Evolutionary conservation across 1,140 invertebrate genomes (phyloP), one percentile per base, ranked within the genome.

Genomic region (Drosophila yakuba): DNA sequence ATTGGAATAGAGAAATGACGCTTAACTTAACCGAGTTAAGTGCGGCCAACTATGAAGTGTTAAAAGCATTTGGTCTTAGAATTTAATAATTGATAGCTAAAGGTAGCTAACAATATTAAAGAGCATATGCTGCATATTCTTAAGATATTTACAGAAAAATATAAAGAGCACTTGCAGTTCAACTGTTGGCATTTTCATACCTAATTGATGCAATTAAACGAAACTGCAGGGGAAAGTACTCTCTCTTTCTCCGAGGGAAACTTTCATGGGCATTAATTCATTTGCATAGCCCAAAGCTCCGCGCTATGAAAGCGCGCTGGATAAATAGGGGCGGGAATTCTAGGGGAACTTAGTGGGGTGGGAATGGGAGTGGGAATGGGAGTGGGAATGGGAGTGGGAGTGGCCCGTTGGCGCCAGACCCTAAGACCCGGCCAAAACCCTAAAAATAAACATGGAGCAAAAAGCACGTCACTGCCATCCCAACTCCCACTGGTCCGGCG

Each of bases 371-470:
- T n/a, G n/a, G n/a, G n/a, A n/a, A n/a, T 20, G 12, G 6, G 2
- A 20, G 36, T 0, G 8, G 36, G 1, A 38, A 8, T 11, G 11
- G n/a, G 66, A 2, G 10, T 25, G 52, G 59, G 50, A 50, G 54
- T 55, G 59, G 62, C 48, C 54, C 57, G 60, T 17, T 78, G 80
- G 69, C 75, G 74, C 63, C 74, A 81, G 51, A 50, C 25, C 55
- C 56, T 55, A 62, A 73, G 48, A 52, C 71, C 64, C 44, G 41
- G 50, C 55, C 51, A 78, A 79, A 66, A 74, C 67, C 63, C 73
- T 80, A 85, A 77, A 86, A 85, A 81, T 80, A 85, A 85, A 66
- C 78, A 62, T 23, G 45, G 39, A 58, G 43, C 52, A 17, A 36
- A 58, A 51, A 62, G 76, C 69, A 79, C 77, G 68, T 64, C 74